Evolutionary conservation across 2,113 vertebrate species (phyloP), one percentile per base, ranked within the genome.

Genomic region (Falcunculus frontatus): DNA sequence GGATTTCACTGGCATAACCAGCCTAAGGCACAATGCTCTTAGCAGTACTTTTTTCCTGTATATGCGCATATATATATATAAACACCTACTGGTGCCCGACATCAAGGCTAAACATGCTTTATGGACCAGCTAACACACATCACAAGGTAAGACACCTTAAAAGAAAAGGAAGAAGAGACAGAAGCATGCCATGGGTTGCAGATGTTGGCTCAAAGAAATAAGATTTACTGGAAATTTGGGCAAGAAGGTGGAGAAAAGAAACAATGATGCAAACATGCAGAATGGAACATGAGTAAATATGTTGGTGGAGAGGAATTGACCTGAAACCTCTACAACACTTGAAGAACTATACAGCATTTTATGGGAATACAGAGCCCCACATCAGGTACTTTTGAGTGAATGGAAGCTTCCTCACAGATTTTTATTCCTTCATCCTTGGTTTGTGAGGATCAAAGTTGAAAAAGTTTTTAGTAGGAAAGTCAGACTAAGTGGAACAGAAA

Each of bases 201-300:
- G 84, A 89, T 59, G 23, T 5, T 57, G 44, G 37, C 55, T 27
- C 33, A 88, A 84, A 93, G 78, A 77, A 79, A 5, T 26, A 87
- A 81, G 85, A 82, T 9, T 76, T 65, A 87, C 41, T 69, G 14
- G 78, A 79, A 82, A 76, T 56, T 44, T 60, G 79, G 82, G 72
- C 89, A 92, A 94, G 91, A 80, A 78, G 26, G 69, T 56, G 23
- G 35, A 83, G 11, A 81, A 94, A 75, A 83, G 63, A 64, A 90
- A 76, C 46, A 94, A 49, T 52, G 91, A 94, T 82, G 93, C 76
- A 96, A 76, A 93, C 96, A 93, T 92, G 96, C 96, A 96, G 49
- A 18, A 93, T 77, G 84, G 80, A 93, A 68, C 56, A 75, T 4
- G 37, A 93, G 22, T 14, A 63, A 84, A 41, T 2, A n/a, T 8